These are phyloP conservation scores for Thomomys bottae DNA, from an alignment of 2,113 vertebrate species.

Conservation along the genomic window DNA sequence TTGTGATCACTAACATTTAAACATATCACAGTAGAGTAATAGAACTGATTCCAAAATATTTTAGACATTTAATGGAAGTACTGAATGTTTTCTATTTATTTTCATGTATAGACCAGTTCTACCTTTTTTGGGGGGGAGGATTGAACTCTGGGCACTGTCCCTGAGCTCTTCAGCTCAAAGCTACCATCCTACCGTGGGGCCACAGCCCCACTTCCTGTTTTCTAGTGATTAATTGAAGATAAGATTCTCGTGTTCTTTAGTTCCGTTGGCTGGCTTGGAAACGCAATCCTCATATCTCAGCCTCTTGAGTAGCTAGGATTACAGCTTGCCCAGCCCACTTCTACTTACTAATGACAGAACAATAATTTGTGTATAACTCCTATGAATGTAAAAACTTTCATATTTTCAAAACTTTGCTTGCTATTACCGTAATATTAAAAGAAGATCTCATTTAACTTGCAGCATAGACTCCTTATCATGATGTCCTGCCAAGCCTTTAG, in stretches of 20 bases:
- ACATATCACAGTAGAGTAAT: background rate
- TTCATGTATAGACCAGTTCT: background rate
- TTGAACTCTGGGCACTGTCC: too few relatives aligned
- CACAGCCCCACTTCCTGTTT: too few relatives aligned
- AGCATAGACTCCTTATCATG: background rate
- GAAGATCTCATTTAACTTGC: background rate
- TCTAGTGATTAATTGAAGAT: too few relatives aligned
- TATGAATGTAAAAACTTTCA: background rate
- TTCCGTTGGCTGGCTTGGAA: too few relatives aligned
- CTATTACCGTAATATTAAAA: background rate
- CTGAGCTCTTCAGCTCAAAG: too few relatives aligned
- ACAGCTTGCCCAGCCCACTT: too few relatives aligned
- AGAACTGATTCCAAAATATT: background rate
- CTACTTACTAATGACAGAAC: constrained; percentile 26
- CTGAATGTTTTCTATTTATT: background rate
- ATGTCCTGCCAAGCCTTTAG: background rate
- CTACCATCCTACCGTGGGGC: too few relatives aligned
- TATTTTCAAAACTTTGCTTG: constrained; percentile 30
- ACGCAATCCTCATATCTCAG: too few relatives aligned
- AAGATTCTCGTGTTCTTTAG: too few relatives aligned
- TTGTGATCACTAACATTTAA: background rate
- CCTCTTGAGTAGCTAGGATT: too few relatives aligned
- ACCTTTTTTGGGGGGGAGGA: background rate
- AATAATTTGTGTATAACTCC: background rate
- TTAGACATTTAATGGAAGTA: background rate